Base-by-base conservation (phyloP, 92 coral and sea anemone species). In the Porites rus region DNA sequence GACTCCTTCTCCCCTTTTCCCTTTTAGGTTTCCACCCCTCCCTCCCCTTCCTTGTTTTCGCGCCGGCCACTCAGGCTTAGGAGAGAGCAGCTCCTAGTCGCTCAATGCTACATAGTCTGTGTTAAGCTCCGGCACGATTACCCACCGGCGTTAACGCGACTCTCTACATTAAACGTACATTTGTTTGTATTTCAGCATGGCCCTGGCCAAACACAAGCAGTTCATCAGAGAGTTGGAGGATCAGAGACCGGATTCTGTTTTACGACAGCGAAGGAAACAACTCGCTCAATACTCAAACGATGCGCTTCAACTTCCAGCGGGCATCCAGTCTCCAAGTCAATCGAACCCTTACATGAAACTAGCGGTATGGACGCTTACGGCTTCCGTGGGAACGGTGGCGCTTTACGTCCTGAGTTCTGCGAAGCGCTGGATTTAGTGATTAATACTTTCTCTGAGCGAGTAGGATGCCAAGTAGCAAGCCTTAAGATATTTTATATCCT, bases 341-440 rank as follows among this genome's bases (percentile, higher is more conserved):
- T 65, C 93, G 38, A 94, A 93, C 67, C 80, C 88, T 31, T 93
- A 88, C 64, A 89, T 93, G 24, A 97, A 97, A 86, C 78, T 97
- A 3, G 99, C 98, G 0, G 95, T 97, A 12, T 97, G 98, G 99
- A 93, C 99, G 24, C 84, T 97, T 51, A 95, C 99, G 0, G 99
- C 98, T 24, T 91, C 98, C 10, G 90, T 97, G 51, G 99, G 99
- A 14, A 97, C 99, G 14, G 69, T 97, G 79, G 99, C 98, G 11
- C 86, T 97, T 1, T 95, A 92, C 71, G 98, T 95, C 2, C 88
- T 94, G 22, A 89, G 98, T 62, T 75, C 96, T 8, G 92, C 99
- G 14, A 97, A 95, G 71, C 91, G 95, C 51, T 97, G 99, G 99
- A 93, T 95, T 69, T 97, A 83, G 88, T 20, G 1, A 21, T 2